Percentiles rank a stretch among this genome's conserved stretches.
Evolutionary conservation across 2,113 vertebrate genomes (phyloP).

Genomic region (Chaetura pelagica): DNA sequence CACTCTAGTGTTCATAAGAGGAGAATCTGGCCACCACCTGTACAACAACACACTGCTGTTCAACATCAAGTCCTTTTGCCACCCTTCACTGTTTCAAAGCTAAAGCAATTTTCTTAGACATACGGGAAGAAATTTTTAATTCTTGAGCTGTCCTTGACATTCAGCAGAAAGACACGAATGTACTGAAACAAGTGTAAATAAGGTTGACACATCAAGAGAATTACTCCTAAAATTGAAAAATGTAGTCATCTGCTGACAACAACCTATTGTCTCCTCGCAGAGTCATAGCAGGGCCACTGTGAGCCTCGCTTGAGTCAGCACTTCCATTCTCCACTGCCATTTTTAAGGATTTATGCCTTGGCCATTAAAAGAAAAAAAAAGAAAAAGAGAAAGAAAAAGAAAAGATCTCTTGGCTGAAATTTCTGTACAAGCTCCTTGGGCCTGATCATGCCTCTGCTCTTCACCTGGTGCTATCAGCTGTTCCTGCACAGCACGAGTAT

Average conservation of each 20-base stretch:
- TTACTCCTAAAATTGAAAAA: constrained; percentile 36
- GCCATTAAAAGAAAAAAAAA: neutral
- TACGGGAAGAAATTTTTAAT: neutral
- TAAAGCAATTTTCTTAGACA: neutral
- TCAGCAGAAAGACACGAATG: neutral
- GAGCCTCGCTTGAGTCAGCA: neutral
- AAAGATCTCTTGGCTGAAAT: neutral
- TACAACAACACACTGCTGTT: neutral
- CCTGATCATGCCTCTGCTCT: neutral
- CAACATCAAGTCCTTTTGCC: neutral
- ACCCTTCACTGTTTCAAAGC: neutral
- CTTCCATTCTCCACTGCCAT: neutral
- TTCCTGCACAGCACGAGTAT: neutral
- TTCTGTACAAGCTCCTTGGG: neutral
- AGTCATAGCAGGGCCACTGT: neutral
- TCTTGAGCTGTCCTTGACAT: constrained; percentile 32
- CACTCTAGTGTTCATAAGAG: rapidly evolving
- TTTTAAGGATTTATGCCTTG: neutral
- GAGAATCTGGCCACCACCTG: neutral
- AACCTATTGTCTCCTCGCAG: neutral
- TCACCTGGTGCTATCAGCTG: neutral
- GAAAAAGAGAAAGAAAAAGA: too few species aligned
- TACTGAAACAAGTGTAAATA: constrained; percentile 39
- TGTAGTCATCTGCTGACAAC: neutral
- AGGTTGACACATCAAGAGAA: neutral